Conservation (phyloP, 2,113 vertebrate genomes). For the Pagrus major region DNA sequence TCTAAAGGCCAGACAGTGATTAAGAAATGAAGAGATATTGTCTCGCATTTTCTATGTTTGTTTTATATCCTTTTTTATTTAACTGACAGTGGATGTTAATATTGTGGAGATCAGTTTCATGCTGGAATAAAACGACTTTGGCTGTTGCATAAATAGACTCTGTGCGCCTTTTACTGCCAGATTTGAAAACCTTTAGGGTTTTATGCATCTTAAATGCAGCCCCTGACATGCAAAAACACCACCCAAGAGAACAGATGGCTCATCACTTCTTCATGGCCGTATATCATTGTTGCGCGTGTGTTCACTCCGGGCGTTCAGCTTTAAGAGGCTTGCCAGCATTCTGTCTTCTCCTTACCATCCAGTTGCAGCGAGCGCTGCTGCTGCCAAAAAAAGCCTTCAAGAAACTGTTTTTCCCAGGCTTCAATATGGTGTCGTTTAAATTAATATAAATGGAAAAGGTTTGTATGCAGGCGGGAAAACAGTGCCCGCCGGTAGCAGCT, state of each 20-base stretch:
- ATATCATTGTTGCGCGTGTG: slow-evolving; percentile 28
- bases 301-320: slow-evolving; percentile 32
- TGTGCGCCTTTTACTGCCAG: slow-evolving; percentile 34
- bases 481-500: neutral
- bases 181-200: slow-evolving; percentile 19
- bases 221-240: slow-evolving; percentile 30
- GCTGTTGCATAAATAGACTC: slow-evolving; percentile 40
- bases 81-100: slow-evolving; percentile 61
- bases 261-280: slow-evolving; percentile 44
- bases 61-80: slow-evolving; percentile 79
- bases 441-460: slow-evolving; percentile 37
- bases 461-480: slow-evolving; percentile 32
- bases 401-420: slow-evolving; percentile 12
- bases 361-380: slow-evolving; percentile 5
- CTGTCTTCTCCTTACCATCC: slow-evolving; percentile 23
- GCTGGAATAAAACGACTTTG: slow-evolving; percentile 73
- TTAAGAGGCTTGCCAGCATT: slow-evolving; percentile 28
- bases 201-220: slow-evolving; percentile 28
- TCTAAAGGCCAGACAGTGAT: slow-evolving; percentile 32
- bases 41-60: slow-evolving; percentile 70
- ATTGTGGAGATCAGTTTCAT: slow-evolving; percentile 64
- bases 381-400: slow-evolving; percentile 42
- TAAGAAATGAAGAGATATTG: slow-evolving; percentile 26
- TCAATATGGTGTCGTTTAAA: slow-evolving; percentile 24
- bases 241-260: slow-evolving; percentile 62